Evolutionary conservation across 2,888 invertebrate genomes (phyloP).

Genomic region (Acleris sparsana): DNA sequence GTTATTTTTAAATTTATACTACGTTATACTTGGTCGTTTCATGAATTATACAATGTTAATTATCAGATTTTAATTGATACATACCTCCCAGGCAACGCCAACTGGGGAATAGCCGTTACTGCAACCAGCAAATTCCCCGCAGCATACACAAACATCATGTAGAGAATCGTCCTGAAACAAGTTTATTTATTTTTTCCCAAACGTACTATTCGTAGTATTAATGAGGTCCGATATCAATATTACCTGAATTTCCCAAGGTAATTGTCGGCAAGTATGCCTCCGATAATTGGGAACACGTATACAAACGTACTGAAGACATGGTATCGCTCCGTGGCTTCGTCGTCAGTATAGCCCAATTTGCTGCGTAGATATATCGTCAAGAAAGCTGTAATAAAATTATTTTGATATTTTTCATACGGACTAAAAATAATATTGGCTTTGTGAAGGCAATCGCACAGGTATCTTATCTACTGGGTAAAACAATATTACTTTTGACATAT

Average conservation of each 20-base stretch:
- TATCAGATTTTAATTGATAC: conserved; percentile 20
- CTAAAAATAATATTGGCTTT: no score
- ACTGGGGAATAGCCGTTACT: conserved; percentile 79
- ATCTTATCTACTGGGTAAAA: no score
- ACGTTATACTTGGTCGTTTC: no score
- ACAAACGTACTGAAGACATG: conserved; percentile 89
- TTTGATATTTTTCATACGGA: no score
- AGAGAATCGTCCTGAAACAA: conserved; percentile 85
- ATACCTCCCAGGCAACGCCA: conserved; percentile 75
- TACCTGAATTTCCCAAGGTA: conserved; percentile 90
- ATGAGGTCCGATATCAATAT: conserved; percentile 5
- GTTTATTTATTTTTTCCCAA: conserved; percentile 3
- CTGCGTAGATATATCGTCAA: conserved; percentile 88
- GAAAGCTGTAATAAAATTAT: conserved; percentile 83
- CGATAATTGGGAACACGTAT: conserved; percentile 90
- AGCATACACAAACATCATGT: conserved; percentile 88
- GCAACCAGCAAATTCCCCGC: conserved; percentile 87
- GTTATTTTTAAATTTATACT: no score
- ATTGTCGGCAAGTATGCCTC: conserved; percentile 91
- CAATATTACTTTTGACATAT: no score
- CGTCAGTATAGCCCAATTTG: conserved; percentile 84
- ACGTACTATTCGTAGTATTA: not conserved
- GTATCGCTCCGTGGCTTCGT: conserved; percentile 88
- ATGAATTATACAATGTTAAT: no score
- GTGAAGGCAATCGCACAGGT: no score